These are phyloP conservation scores for Tachuris rubrigastra DNA, from an alignment of 2,113 vertebrate species.

Conservation along the genomic window DNA sequence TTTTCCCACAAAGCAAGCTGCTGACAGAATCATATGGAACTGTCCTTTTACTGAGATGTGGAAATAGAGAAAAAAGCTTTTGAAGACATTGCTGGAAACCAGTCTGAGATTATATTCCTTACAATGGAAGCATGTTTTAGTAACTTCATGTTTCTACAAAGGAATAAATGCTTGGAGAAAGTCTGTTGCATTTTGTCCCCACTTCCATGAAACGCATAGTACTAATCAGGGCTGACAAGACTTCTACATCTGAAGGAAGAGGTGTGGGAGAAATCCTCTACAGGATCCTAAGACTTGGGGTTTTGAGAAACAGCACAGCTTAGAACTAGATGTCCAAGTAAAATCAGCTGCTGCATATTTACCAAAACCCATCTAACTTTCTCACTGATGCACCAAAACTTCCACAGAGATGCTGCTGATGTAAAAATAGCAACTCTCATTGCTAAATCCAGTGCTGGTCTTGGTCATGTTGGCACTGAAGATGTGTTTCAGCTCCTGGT, in stretches of 20 bases:
- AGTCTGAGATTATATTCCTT: background rate
- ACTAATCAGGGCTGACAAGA: background rate
- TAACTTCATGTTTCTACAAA: background rate
- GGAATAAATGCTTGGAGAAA: background rate
- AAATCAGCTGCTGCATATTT: background rate
- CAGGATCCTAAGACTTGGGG: background rate
- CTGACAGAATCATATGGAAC: background rate
- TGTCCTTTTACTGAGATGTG: background rate
- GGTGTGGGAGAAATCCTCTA: background rate
- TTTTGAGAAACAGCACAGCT: background rate
- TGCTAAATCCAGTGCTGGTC: slow-evolving; percentile 15
- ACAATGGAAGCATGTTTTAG: background rate
- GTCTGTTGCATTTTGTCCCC: background rate
- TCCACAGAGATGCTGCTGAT: background rate
- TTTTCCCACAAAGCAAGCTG: background rate
- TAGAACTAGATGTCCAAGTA: background rate
- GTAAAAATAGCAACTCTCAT: background rate
- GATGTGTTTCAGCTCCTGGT: background rate
- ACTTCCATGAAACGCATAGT: background rate
- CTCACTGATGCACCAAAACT: background rate
- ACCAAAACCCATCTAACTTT: background rate
- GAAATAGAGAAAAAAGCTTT: background rate
- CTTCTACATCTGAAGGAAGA: background rate
- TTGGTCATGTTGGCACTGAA: slow-evolving; percentile 11
- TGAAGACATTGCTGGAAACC: background rate